phyloP scores from a whole-genome alignment of 1,140 invertebrate species.

The Ceratina australensis region DNA sequence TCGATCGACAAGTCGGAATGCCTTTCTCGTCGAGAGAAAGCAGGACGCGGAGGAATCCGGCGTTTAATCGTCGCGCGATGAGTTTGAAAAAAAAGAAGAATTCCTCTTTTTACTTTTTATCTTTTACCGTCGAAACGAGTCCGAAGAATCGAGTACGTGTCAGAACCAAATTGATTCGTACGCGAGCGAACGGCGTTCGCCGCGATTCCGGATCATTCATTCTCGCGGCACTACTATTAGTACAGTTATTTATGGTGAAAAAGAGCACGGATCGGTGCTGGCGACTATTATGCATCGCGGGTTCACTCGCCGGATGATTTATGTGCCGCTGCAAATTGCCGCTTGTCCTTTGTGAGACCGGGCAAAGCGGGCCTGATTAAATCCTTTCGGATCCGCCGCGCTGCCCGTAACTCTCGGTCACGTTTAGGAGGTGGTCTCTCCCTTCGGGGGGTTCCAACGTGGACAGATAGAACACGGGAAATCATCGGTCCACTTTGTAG shows the following conservation, averaged over 20 bases:
- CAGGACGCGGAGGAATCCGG: not conserved
- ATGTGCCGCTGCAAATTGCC: conserved; percentile 63
- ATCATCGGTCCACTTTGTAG: conserved; percentile 7
- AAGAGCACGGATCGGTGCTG: conserved; percentile 57
- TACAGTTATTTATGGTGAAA: conserved; percentile 66
- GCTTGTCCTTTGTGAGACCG: conserved; percentile 64
- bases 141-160: conserved; percentile 58
- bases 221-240: conserved; percentile 62
- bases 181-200: conserved; percentile 39
- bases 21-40: not conserved
- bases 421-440: conserved; percentile 45
- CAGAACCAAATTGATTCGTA: conserved; percentile 67
- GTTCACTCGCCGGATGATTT: conserved; percentile 51
- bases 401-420: conserved; percentile 53
- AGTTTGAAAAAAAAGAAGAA: conserved; percentile 40
- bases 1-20: conserved; percentile 9
- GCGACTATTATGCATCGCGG: conserved; percentile 61
- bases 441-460: not conserved
- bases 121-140: conserved; percentile 3
- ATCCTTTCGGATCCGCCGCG: conserved; percentile 38
- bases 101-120: conserved; percentile 15
- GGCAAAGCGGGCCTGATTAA: conserved; percentile 63
- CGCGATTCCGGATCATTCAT: conserved; percentile 56
- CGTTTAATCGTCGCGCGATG: conserved; percentile 64
- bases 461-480: not conserved